Evolutionary conservation across 2,113 vertebrate species (phyloP), one percentile per base, ranked within the genome.

Genomic region (Buteo buteo): DNA sequence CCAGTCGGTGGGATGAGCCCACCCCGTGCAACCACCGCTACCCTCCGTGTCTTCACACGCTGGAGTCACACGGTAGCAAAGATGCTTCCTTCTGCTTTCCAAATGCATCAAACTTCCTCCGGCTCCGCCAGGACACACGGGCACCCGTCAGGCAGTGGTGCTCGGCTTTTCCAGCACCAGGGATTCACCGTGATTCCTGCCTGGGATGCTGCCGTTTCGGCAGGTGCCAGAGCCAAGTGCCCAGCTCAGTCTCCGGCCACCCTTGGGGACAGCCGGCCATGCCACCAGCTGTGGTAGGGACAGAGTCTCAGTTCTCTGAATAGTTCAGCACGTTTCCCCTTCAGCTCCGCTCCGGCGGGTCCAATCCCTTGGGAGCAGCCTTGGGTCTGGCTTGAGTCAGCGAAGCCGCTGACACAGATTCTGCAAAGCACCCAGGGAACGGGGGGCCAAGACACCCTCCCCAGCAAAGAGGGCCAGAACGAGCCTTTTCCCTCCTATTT

Each of bases 21-120:
- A 11, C 21, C n/a, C 70, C 9, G 2, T 0, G 16, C 1, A 3
- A 31, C 64, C 45, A 10, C 24, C 20, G 8, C 34, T 6, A 21
- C 69, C 25, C 65, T 20, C 31, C 24, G 0, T 15, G 0, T 15
- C 54, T 11, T 18, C 78, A 32, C 78, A 32, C 2, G 18, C 59
- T 4, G 49, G 24, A 16, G 77, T 92, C 92, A 55, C 78, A 74
- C 24, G 72, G 66, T 16, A 18, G 32, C 57, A 0, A 19, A 78
- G 84, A 18, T 10, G 79, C 12, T 88, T 82, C 57, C 95, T 97
- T 97, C 96, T 95, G 93, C 96, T 97, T 97, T 95, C 96, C 79
- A 20, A 88, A 95, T 66, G 94, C 62, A 62, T 90, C 88, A 19
- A 4, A 21, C 85, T 88, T 64, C 94, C 94, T 22, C 57, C 2